phyloP scores from a whole-genome alignment of 1,140 invertebrate genomes.

The Armadillidium nasatum region DNA sequence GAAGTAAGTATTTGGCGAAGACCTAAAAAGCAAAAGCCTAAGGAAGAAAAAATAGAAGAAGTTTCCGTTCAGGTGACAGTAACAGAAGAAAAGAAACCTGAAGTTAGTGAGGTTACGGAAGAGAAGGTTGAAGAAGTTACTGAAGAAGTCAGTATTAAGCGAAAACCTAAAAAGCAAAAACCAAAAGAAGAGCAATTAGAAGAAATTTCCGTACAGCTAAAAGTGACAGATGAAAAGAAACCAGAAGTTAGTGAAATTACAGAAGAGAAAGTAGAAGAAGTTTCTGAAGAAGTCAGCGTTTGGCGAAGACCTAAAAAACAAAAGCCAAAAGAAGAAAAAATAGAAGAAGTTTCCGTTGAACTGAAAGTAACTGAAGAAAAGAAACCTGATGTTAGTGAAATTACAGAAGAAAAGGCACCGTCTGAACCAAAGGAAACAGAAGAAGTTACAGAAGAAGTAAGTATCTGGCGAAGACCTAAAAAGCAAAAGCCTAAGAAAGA shows the following conservation, averaged over 20 bases:
- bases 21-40: constrained; percentile 40
- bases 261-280: constrained; percentile 30
- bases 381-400: background rate
- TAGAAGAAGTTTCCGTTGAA: constrained; percentile 28
- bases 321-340: constrained; percentile 22
- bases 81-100: constrained; percentile 32
- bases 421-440: too few species aligned
- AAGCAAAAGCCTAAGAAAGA: constrained; percentile 29
- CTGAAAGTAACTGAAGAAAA: constrained; percentile 27
- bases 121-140: constrained; percentile 25
- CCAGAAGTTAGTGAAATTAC: background rate
- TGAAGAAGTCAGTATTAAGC: constrained; percentile 41
- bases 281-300: constrained; percentile 39
- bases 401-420: too few species aligned
- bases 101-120: constrained; percentile 8
- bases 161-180: constrained; percentile 49
- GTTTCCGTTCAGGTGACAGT: constrained; percentile 27
- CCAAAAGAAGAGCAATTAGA: constrained; percentile 47
- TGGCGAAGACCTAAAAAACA: constrained; percentile 18
- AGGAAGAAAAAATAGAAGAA: constrained; percentile 27
- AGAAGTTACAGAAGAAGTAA: constrained; percentile 46
- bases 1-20: constrained; percentile 50
- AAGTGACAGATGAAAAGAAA: too few species aligned
- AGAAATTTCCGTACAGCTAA: constrained; percentile 46
- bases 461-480: constrained; percentile 40